Evolutionary conservation across 2,888 invertebrate species (phyloP).

Genomic region (Agonopterix alstromeriana): DNA sequence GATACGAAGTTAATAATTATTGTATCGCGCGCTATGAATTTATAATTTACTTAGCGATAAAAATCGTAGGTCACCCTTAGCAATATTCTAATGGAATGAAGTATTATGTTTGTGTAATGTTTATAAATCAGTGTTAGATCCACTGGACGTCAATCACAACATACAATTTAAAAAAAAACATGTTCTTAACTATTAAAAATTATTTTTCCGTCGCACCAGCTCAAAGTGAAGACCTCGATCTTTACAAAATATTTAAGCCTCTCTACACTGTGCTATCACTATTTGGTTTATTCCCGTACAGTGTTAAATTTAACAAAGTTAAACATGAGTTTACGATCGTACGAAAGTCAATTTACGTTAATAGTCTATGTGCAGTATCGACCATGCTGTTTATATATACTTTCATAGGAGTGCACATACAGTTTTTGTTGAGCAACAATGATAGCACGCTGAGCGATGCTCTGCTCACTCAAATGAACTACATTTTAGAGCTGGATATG

Average conservation of each 20-base stretch:
- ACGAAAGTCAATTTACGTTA: conserved; percentile 43
- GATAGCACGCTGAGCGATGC: conserved; percentile 31
- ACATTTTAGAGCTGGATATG: conserved; percentile 38
- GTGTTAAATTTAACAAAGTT: conserved; percentile 17
- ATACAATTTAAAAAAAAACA: too few relatives aligned
- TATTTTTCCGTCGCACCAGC: conserved; percentile 2
- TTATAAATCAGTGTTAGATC: too few relatives aligned
- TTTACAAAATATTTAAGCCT: conserved; percentile 20
- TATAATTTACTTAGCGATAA: too few relatives aligned
- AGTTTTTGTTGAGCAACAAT: conserved; percentile 24
- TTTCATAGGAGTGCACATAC: conserved; percentile 38
- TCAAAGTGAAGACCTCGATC: conserved; percentile 6
- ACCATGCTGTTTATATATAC: conserved; percentile 25
- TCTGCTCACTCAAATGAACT: conserved; percentile 47
- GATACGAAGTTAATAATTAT: neutral
- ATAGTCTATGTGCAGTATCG: conserved; percentile 34
- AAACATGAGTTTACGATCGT: conserved; percentile 18
- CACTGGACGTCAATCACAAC: too few relatives aligned
- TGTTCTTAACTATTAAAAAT: conserved; percentile 8
- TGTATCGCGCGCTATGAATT: too few relatives aligned
- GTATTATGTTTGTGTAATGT: too few relatives aligned
- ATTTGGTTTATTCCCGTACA: conserved; percentile 25
- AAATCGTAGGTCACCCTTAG: too few relatives aligned
- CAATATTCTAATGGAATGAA: too few relatives aligned
- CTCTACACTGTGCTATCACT: conserved; percentile 19